Evolutionary conservation across 2,888 invertebrate genomes (phyloP).

Genomic region (Stomorhina lunata): DNA sequence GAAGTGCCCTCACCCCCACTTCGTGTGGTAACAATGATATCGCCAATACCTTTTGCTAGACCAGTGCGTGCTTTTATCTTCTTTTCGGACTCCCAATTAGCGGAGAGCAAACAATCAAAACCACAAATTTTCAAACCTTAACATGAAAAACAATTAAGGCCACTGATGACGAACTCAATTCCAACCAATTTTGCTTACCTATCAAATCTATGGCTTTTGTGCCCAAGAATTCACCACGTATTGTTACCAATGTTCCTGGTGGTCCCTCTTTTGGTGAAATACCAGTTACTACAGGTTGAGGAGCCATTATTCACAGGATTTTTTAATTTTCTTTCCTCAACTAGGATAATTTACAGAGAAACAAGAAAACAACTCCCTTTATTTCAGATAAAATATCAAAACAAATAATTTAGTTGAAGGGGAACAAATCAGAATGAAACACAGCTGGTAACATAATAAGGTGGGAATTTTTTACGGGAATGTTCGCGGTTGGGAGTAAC

Average conservation of each 20-base stretch:
- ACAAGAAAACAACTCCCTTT: conserved; percentile 45
- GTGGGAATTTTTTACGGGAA: neutral
- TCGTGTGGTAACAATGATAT: conserved; percentile 93
- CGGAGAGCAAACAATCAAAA: conserved; percentile 95
- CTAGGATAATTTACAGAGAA: neutral
- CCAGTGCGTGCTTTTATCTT: conserved; percentile 98
- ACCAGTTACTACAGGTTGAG: conserved; percentile 92
- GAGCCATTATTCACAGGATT: conserved; percentile 58
- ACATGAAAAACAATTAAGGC: neutral
- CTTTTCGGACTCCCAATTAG: conserved; percentile 98
- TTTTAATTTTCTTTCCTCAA: neutral
- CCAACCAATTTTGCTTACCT: conserved; percentile 81
- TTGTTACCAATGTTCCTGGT: conserved; percentile 96
- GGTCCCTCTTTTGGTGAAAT: conserved; percentile 99
- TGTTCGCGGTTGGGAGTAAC: no score
- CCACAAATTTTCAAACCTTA: conserved; percentile 96
- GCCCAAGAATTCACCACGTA: conserved; percentile 97
- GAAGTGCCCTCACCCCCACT: conserved; percentile 82
- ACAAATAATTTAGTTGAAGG: conserved; percentile 25
- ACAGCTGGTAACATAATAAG: neutral
- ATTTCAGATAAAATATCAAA: conserved; percentile 28
- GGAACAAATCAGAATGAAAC: conserved; percentile 15
- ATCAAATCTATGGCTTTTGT: conserved; percentile 90
- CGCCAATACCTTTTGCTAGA: conserved; percentile 93
- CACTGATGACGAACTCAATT: neutral